Evolutionary conservation across 2,113 vertebrate genomes (phyloP).

Genomic region (Burhinus bistriatus): DNA sequence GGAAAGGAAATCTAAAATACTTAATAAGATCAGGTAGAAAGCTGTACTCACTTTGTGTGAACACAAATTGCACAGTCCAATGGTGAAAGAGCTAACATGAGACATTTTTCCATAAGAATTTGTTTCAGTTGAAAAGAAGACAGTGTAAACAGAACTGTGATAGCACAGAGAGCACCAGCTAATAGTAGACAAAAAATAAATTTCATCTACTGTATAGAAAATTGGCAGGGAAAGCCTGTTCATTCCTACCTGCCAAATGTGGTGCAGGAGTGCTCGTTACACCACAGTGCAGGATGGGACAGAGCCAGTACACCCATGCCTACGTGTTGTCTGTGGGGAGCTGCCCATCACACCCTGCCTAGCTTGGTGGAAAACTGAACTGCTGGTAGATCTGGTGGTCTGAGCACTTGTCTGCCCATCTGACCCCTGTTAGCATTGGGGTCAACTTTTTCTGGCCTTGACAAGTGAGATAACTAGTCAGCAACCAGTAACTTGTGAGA

Average conservation of each 20-base stretch:
- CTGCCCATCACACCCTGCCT: not conserved
- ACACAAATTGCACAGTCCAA: not conserved
- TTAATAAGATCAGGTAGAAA: not conserved
- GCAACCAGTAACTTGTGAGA: not conserved
- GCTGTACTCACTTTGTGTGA: not conserved
- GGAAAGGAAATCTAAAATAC: not conserved
- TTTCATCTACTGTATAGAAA: not conserved
- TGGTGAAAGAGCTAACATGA: not conserved
- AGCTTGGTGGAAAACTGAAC: not conserved
- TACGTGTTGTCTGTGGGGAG: not conserved
- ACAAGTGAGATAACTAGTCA: not conserved
- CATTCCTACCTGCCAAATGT: not conserved
- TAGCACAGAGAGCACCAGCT: not conserved
- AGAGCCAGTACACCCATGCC: not conserved
- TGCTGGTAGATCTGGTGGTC: not conserved
- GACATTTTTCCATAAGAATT: not conserved
- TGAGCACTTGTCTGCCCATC: not conserved
- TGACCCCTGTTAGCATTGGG: fast-evolving
- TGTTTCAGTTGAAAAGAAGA: not conserved
- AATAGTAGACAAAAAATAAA: not conserved
- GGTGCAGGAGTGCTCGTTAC: not conserved
- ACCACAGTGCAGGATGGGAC: fast-evolving
- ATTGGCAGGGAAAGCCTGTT: not conserved
- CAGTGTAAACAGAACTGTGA: not conserved
- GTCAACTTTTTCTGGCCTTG: not conserved